These are phyloP conservation scores for Drosophila antonietae DNA, from an alignment of 2,888 invertebrate genomes.

Conservation along the genomic window DNA sequence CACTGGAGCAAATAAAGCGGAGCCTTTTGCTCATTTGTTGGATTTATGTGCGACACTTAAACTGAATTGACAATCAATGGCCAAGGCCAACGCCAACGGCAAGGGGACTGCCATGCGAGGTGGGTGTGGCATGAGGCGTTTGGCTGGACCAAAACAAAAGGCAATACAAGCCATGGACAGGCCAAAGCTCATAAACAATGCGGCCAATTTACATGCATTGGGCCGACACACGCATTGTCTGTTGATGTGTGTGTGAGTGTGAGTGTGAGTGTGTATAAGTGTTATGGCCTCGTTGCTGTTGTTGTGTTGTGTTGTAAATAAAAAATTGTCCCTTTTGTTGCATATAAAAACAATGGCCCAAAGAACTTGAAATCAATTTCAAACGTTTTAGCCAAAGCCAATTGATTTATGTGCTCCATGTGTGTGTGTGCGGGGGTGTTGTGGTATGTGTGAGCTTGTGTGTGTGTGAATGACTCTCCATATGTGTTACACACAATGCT, in stretches of 20 bases:
- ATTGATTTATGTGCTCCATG: slow-evolving; percentile 68
- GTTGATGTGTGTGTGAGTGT: slow-evolving; percentile 25
- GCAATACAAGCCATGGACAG: slow-evolving; percentile 35
- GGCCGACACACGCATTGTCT: slow-evolving; percentile 37
- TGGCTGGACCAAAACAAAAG: slow-evolving; percentile 49
- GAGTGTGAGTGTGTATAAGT: slow-evolving; percentile 29
- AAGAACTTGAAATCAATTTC: slow-evolving; percentile 78
- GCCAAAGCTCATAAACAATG: slow-evolving; percentile 68
- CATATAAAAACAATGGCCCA: slow-evolving; percentile 76
- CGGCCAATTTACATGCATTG: slow-evolving; percentile 75
- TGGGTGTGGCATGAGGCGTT: slow-evolving; percentile 3
- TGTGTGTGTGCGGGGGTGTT: slow-evolving; percentile 3
- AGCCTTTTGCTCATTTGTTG: slow-evolving; percentile 63
- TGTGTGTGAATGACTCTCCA: slow-evolving; percentile 18
- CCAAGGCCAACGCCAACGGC: slow-evolving; percentile 49
- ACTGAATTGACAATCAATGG: slow-evolving; percentile 76
- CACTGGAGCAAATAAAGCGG: slow-evolving; percentile 22
- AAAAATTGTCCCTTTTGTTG: slow-evolving; percentile 79
- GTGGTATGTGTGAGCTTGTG: slow-evolving; percentile 35
- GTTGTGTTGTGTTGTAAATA: slow-evolving; percentile 56
- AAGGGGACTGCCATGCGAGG: slow-evolving; percentile 1
- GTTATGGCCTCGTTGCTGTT: slow-evolving; percentile 37
- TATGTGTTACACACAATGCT: slow-evolving; percentile 11
- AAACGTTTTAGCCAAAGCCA: slow-evolving; percentile 76
- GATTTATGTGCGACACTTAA: slow-evolving; percentile 73